A percentile compares a stretch with the other conserved stretches of the same genome.
These are phyloP conservation scores for Oxyruncus cristatus DNA, from an alignment of 2,113 vertebrate species.

Conservation along the genomic window DNA sequence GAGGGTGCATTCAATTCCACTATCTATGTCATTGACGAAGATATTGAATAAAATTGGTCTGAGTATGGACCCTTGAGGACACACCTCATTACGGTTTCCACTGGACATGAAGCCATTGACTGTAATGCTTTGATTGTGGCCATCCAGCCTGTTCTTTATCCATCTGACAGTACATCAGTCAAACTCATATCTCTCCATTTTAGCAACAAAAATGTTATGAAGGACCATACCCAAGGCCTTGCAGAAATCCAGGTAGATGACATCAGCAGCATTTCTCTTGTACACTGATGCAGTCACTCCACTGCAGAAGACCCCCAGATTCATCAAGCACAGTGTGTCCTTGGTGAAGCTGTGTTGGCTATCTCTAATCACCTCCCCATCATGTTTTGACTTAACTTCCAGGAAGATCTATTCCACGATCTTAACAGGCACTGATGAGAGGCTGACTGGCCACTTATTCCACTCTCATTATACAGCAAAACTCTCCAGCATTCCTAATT, in stretches of 20 bases:
- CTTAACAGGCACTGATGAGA: background rate
- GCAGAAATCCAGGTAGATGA: background rate
- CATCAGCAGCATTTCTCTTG: background rate
- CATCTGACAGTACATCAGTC: background rate
- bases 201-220: background rate
- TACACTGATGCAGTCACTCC: background rate
- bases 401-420: background rate
- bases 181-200: background rate
- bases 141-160: background rate
- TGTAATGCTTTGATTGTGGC: background rate
- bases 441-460: background rate
- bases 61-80: background rate
- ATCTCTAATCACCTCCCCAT: background rate
- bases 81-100: background rate
- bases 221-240: background rate
- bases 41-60: background rate
- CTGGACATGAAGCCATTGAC: background rate
- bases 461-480: background rate
- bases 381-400: background rate
- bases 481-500: background rate
- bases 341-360: background rate
- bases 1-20: background rate
- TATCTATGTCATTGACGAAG: background rate
- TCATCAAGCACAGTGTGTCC: background rate
- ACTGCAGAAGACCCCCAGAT: background rate